Conservation (phyloP, 2,797 vertebrate genomes). For the Galaxias olidus region DNA sequence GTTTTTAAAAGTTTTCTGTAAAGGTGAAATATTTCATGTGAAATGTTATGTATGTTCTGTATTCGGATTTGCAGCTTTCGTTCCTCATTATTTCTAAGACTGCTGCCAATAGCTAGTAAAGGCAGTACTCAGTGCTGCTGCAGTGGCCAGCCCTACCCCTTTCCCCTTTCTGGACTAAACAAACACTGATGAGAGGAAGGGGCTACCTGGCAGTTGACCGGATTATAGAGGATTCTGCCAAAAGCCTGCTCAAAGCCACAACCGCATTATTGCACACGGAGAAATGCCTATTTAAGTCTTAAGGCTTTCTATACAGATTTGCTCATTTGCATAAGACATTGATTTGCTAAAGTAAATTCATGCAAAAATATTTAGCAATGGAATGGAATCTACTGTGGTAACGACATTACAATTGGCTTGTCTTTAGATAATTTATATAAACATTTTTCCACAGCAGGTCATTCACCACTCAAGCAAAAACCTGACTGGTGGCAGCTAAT, state of each 20-base stretch:
- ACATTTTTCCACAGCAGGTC: too few relatives aligned
- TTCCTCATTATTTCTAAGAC: too few relatives aligned
- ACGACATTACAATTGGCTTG: too few relatives aligned
- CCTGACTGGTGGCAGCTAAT: too few relatives aligned
- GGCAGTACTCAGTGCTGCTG: too few relatives aligned
- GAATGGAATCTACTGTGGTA: too few relatives aligned
- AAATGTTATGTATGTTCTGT: neutral
- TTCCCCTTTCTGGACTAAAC: neutral
- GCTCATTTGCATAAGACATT: neutral
- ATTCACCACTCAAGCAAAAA: too few relatives aligned
- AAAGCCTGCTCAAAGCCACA: conserved; percentile 21
- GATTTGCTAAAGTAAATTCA: conserved; percentile 1
- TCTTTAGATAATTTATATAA: too few relatives aligned
- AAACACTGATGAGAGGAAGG: neutral
- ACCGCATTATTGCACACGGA: conserved; percentile 15
- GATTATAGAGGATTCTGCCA: conserved; percentile 31
- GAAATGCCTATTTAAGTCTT: neutral
- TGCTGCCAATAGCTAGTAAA: too few relatives aligned
- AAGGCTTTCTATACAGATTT: conserved; percentile 14
- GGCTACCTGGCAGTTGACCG: conserved; percentile 1
- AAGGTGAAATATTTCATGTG: conserved; percentile 8
- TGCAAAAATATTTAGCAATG: neutral
- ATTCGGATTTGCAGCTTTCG: too few relatives aligned
- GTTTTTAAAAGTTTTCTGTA: neutral
- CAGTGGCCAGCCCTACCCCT: neutral